Percentiles rank a stretch among this genome's conserved stretches.
Evolutionary conservation across 2,113 vertebrate genomes (phyloP).

Genomic region (Leuciscus idus): DNA sequence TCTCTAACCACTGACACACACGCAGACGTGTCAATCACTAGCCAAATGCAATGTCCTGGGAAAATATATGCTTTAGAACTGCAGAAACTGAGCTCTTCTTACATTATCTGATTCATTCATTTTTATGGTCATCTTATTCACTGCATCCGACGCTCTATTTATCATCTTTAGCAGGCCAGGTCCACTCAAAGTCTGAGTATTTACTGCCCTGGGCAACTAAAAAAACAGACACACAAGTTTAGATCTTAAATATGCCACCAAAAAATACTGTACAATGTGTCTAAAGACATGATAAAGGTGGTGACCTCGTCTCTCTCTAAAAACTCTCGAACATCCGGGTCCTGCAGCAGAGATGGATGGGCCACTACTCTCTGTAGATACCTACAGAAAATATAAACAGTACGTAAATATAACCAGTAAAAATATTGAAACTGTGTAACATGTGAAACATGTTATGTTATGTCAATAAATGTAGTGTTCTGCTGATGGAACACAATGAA

Average conservation of each 20-base stretch:
- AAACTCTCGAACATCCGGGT: constrained; percentile 93
- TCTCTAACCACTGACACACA: constrained; percentile 90
- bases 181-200: constrained; percentile 90
- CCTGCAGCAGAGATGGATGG: constrained; percentile 90
- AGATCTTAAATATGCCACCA: not conserved
- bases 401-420: not conserved
- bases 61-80: not conserved
- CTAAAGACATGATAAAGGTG: not conserved
- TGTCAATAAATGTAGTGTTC: not conserved
- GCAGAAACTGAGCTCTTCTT: constrained; percentile 65
- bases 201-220: constrained; percentile 89
- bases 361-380: constrained; percentile 90
- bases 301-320: constrained; percentile 92
- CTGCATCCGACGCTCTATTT: constrained; percentile 92
- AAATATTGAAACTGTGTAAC: not conserved
- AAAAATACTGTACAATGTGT: not conserved
- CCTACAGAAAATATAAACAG: constrained; percentile 67
- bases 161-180: constrained; percentile 97
- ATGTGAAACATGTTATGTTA: not conserved
- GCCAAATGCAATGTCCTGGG: not conserved
- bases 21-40: not conserved
- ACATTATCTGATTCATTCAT: constrained; percentile 96
- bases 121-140: constrained; percentile 99
- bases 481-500: not conserved
- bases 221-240: constrained; percentile 3